Percentiles rank a stretch among this genome's conserved stretches.
Evolutionary conservation across 1,140 invertebrate species (phyloP).

Genomic region (Drosophila melanica): DNA sequence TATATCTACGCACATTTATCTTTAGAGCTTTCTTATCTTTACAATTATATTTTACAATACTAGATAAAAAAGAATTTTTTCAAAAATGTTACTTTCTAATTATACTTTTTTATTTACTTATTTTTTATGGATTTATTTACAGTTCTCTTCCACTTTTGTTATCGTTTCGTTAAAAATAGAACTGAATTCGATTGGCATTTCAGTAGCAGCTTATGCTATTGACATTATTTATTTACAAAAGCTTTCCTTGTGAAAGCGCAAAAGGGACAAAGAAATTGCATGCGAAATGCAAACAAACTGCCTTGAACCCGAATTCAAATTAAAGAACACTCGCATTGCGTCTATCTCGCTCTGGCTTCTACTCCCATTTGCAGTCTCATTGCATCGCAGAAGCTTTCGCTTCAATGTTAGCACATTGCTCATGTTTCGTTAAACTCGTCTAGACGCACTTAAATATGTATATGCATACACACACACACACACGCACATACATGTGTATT

Average conservation of each 20-base stretch:
- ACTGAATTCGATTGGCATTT: too few species aligned
- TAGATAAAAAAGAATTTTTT: too few species aligned
- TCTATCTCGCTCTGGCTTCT: not conserved
- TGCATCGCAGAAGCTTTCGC: constrained; percentile 64
- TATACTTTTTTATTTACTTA: too few species aligned
- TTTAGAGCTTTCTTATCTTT: too few species aligned
- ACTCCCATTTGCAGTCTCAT: constrained; percentile 36
- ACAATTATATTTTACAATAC: too few species aligned
- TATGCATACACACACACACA: not conserved
- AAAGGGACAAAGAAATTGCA: not conserved
- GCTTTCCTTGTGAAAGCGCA: not conserved
- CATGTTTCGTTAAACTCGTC: constrained; percentile 67
- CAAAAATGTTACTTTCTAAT: too few species aligned
- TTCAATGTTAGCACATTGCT: constrained; percentile 54
- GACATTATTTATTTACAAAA: not conserved
- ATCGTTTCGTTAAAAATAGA: too few species aligned
- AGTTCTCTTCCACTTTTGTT: too few species aligned
- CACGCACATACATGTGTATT: not conserved
- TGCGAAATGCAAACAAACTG: constrained; percentile 18
- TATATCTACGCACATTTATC: too few species aligned
- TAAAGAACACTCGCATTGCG: constrained; percentile 1
- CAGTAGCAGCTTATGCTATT: too few species aligned
- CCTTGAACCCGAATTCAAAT: constrained; percentile 29
- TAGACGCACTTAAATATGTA: constrained; percentile 25
- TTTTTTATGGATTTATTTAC: too few species aligned